Evolutionary conservation across 2,797 vertebrate genomes (phyloP).

Genomic region (Sylvilagus floridanus): DNA sequence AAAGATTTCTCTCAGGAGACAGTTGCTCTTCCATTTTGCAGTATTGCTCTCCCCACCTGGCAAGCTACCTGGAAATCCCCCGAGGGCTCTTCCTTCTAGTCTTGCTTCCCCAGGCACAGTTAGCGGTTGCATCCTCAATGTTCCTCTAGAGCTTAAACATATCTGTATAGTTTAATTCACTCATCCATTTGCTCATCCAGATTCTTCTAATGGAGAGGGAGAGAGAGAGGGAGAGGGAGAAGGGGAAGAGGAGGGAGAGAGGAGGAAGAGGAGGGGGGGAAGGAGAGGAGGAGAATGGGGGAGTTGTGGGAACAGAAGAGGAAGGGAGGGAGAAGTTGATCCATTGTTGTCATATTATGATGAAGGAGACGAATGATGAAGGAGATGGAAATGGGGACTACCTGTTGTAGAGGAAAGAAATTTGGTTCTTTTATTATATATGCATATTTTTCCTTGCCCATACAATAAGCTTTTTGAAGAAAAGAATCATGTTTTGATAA

Average conservation of each 20-base stretch:
- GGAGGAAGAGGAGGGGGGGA: not conserved
- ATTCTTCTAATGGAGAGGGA: not conserved
- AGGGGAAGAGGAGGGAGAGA: too few relatives aligned
- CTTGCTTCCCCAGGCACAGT: not conserved
- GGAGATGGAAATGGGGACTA: not conserved
- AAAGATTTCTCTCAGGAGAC: not conserved
- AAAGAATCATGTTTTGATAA: not conserved
- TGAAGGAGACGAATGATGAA: too few relatives aligned
- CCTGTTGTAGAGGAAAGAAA: not conserved
- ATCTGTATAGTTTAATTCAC: not conserved
- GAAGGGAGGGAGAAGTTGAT: not conserved
- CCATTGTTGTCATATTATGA: not conserved
- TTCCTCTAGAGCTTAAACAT: not conserved
- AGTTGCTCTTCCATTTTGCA: not conserved
- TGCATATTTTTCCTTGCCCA: not conserved
- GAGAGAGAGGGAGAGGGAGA: too few relatives aligned
- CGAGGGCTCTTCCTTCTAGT: not conserved
- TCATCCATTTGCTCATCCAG: not conserved
- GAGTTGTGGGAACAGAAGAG: not conserved
- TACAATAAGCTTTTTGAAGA: not conserved
- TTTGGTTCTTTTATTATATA: not conserved
- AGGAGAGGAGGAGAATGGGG: not conserved
- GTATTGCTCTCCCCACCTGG: not conserved
- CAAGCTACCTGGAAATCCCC: not conserved
- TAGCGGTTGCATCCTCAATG: not conserved